Base-by-base conservation (phyloP, 2,888 invertebrate genomes). In the Cistogaster globosa region DNA sequence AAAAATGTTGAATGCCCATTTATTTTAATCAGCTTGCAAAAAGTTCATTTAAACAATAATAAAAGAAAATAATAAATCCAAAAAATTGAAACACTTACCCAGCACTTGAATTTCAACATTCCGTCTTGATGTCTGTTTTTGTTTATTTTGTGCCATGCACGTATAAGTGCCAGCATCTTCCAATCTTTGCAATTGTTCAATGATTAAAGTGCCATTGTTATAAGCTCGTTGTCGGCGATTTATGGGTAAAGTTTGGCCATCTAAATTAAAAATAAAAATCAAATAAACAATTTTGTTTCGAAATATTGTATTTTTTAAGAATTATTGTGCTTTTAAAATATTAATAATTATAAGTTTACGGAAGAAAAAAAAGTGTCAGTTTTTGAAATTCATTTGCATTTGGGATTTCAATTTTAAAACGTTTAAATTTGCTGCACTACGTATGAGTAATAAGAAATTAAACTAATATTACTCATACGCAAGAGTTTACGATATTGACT, bases 131-230 rank as follows among this genome's bases (percentile, higher is more conserved):
- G 96, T 95, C 90, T 96, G 96, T 83, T 96, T 95, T 90, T 97
- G 97, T 87, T 96, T 94, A 92, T 97, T 97, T 86, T 95, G 95
- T 0, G 98, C 98, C 89, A 96, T 96, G 92, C 98, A 98, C 65
- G 97, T 97, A 93, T 98, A 98, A 14, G 96, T 96, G 72, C 98
- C 98, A 12, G 96, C 97, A 92, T 98, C 98, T 89, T 96, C 96
- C 65, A 94, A 94, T 71, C 97, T 94, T 92, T 97, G 97, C 67
- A 98, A 96, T 90, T 96, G 96, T 90, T 96, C 96, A 81, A 98
- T 96, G 79, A 96, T 95, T 87, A 98, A 93, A 12, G 97, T 97
- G 51, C 98, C 98, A 91, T 98, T 97, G 38, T 95, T 94, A 89
- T 97, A 97, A 87, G 97, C 97, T 88, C 96, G 95, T 92, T 98